phyloP scores from a whole-genome alignment of 1,140 invertebrate species.

The Drosophila ambigua region DNA sequence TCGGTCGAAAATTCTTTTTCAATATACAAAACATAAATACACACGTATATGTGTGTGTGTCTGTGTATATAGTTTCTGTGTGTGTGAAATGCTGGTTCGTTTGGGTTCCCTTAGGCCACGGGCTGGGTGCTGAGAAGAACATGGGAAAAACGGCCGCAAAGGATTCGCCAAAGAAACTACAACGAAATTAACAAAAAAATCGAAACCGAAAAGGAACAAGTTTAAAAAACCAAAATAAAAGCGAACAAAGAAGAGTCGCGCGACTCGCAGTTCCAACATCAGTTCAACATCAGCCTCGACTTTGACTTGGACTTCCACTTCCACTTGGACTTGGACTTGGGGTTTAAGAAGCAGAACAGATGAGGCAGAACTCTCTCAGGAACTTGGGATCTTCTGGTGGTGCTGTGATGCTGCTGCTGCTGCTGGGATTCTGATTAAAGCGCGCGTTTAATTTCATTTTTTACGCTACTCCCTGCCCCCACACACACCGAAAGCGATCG shows the following conservation, averaged over 20 bases:
- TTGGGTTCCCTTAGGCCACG: conserved; percentile 23
- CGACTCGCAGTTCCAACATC: conserved; percentile 7
- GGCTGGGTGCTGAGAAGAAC: conserved; percentile 31
- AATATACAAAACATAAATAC: not conserved
- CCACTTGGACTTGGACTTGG: too few species aligned
- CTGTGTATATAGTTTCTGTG: not conserved
- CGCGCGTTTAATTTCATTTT: conserved; percentile 82
- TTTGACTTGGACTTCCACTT: conserved; percentile 1
- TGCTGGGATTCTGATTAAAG: conserved; percentile 72
- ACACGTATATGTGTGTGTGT: too few species aligned
- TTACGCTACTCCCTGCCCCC: conserved; percentile 69
- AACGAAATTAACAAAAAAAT: conserved; percentile 41
- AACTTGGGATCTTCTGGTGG: conserved; percentile 8
- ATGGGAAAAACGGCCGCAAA: conserved; percentile 71
- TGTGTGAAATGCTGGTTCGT: conserved; percentile 8
- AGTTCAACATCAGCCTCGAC: too few species aligned
- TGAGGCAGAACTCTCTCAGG: too few species aligned
- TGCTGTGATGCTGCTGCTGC: conserved; percentile 2
- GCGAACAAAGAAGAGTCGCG: conserved; percentile 45
- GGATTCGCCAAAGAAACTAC: conserved; percentile 55
- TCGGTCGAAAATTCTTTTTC: conserved; percentile 27
- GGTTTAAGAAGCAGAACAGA: too few species aligned
- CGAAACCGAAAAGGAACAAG: conserved; percentile 21
- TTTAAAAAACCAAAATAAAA: conserved; percentile 27
- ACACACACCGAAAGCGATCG: too few species aligned